These are phyloP conservation scores for Campoletis raptor DNA, from an alignment of 2,888 invertebrate genomes.

Conservation along the genomic window DNA sequence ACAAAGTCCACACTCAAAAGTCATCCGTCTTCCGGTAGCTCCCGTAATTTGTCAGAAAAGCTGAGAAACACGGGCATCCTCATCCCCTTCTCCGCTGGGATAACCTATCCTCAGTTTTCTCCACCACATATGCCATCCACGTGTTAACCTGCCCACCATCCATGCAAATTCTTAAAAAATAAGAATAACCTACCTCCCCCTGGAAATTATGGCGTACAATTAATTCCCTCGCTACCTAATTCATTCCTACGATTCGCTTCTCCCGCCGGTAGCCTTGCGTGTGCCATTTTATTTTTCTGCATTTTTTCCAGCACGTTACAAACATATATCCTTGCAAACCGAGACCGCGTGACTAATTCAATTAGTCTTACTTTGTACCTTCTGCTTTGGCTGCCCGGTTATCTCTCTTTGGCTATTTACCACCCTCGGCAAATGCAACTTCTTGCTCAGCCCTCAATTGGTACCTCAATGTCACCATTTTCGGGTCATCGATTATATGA, in stretches of 20 bases:
- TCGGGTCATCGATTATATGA: background rate
- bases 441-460: constrained; percentile 5
- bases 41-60: constrained; percentile 70
- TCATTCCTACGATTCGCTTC: background rate
- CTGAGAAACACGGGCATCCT: constrained; percentile 56
- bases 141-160: constrained; percentile 1
- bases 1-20: constrained; percentile 47
- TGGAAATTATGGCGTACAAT: background rate
- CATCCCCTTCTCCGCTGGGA: background rate
- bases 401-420: constrained; percentile 9
- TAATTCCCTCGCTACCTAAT: constrained; percentile 12
- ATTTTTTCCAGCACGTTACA: constrained; percentile 2
- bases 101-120: background rate
- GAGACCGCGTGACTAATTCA: constrained; percentile 62
- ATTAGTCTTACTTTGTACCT: constrained; percentile 39
- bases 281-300: constrained; percentile 15
- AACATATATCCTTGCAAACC: constrained; percentile 16
- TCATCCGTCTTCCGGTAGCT: constrained; percentile 65
- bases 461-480: background rate
- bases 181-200: background rate
- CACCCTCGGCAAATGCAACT: background rate
- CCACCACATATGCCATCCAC: constrained; percentile 18
- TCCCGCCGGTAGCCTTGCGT: constrained; percentile 14
- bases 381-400: constrained; percentile 13
- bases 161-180: constrained; percentile 41